Base-by-base conservation (phyloP, 2,797 vertebrate species). In the Melopsittacus undulatus region DNA sequence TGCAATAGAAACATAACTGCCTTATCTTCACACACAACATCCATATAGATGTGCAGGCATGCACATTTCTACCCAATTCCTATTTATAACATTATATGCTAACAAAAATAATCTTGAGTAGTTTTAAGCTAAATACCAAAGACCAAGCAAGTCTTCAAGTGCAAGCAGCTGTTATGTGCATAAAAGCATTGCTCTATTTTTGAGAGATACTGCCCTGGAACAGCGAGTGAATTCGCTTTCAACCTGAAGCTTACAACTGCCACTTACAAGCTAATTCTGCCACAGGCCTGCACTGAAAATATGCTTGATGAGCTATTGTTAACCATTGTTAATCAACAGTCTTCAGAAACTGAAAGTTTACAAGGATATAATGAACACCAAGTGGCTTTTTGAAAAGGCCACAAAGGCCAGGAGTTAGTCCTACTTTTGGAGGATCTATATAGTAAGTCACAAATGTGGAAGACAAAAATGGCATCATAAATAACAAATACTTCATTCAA, bases 41-140 rank as follows among this genome's bases (percentile, higher is more conserved):
- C 59, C 24, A 24, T 9, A 62, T 0, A 67, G 75, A 87, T 8
- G 3, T 77, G 87, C 73, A 83, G 52, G 48, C 73, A 68, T 0
- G 1, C 61, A 85, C 63, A 34, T 46, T 83, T 72, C 76, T 69
- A 75, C 57, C 17, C 9, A 0, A 62, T 59, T 81, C 68, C 85
- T 91, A 91, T 94, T 91, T 84, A 77, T 87, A 95, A 89, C 75
- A 77, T 22, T 49, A 42, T 13, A 79, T 0, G 4, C 69, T 85
- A 94, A 83, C 36, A 74, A 62, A 96, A 94, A 85, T 36, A 83
- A 70, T 88, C 74, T 73, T 2, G 1, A 86, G 73, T 46, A 92
- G 51, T 92, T 96, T 87, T 87, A 84, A 95, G 87, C 59, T 88
- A 91, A 96, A 92, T 90, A 94, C 69, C 93, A 92, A 94, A 92